Percentiles rank a stretch among this genome's conserved stretches.
Evolutionary conservation across 2,888 invertebrate genomes (phyloP).

Genomic region (Druceiella hillmani): DNA sequence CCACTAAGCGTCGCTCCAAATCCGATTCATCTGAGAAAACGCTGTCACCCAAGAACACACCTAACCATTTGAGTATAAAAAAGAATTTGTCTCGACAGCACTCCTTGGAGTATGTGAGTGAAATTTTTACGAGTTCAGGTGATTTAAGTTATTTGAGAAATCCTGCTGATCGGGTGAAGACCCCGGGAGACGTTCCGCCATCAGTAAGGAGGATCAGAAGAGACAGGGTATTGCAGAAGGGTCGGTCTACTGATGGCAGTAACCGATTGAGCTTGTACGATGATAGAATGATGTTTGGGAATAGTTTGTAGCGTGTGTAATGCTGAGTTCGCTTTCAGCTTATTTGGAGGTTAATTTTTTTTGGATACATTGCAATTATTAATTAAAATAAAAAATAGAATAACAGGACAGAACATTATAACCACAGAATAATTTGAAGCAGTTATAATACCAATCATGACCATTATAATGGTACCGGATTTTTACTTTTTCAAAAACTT

Average conservation of each 20-base stretch:
- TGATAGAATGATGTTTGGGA: conserved; percentile 79
- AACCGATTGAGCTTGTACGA: conserved; percentile 82
- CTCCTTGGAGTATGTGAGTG: conserved; percentile 70
- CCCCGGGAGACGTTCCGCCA: conserved; percentile 76
- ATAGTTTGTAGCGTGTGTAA: conserved; percentile 48
- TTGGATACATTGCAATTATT: no score
- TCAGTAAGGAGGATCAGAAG: conserved; percentile 67
- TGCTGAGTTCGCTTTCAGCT: no score
- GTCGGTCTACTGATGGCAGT: conserved; percentile 46
- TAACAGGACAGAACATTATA: no score
- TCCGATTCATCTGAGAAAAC: conserved; percentile 18
- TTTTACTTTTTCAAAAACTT: no score
- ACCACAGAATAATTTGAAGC: no score
- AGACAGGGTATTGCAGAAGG: conserved; percentile 51
- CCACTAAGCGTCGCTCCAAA: conserved; percentile 9
- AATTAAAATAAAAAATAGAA: no score
- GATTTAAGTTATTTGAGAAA: conserved; percentile 64
- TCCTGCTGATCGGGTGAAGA: conserved; percentile 72
- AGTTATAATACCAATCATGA: no score
- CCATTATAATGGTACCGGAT: no score
- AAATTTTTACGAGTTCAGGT: conserved; percentile 65
- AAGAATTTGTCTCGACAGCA: conserved; percentile 55
- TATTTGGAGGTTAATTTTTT: no score
- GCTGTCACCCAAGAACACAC: conserved; percentile 33
- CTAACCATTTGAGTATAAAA: conserved; percentile 37